Conservation (phyloP, 2,113 vertebrate species). For the Heteronetta atricapilla region DNA sequence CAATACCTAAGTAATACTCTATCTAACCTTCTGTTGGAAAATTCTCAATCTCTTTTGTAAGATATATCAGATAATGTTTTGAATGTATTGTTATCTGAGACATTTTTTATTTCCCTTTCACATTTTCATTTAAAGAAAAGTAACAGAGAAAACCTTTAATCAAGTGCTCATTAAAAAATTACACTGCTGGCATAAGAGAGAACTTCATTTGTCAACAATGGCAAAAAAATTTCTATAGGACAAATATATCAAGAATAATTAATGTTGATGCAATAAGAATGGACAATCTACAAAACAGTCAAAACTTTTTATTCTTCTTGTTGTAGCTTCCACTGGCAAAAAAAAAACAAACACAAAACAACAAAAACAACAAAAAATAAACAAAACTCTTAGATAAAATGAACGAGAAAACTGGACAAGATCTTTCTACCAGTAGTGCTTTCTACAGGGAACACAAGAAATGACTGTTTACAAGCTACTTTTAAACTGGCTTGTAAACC, state of each 20-base stretch:
- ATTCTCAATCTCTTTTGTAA: not conserved
- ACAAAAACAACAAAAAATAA: not conserved
- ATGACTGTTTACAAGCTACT: not conserved
- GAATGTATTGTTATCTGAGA: not conserved
- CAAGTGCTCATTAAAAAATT: constrained; percentile 47
- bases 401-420: not conserved
- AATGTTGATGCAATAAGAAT: constrained; percentile 40
- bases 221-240: constrained; percentile 32
- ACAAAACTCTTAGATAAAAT: not conserved
- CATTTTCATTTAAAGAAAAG: constrained; percentile 26
- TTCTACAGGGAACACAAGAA: not conserved
- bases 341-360: not conserved
- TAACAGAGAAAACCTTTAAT: constrained; percentile 35
- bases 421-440: not conserved
- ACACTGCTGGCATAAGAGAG: constrained; percentile 21
- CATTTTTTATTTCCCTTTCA: not conserved
- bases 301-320: constrained; percentile 4
- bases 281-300: constrained; percentile 41
- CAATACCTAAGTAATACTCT: not conserved
- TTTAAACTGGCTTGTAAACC: not conserved
- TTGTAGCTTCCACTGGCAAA: not conserved
- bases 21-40: not conserved
- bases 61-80: not conserved
- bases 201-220: constrained; percentile 47
- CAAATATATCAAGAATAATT: constrained; percentile 56